These are phyloP conservation scores for Crotalus horridus DNA, from an alignment of 2,113 vertebrate genomes.

Conservation along the genomic window DNA sequence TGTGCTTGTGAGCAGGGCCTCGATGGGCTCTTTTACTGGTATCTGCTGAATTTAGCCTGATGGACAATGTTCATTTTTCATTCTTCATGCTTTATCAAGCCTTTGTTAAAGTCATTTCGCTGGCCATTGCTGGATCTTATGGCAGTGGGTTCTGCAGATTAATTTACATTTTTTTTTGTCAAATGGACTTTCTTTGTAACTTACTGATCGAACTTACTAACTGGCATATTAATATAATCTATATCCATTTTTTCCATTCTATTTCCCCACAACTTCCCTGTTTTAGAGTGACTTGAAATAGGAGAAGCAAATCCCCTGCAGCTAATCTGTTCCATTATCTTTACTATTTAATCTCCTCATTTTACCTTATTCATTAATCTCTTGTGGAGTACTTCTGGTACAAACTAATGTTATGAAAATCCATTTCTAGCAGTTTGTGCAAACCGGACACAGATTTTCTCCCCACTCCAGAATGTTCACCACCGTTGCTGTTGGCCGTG, in stretches of 20 bases:
- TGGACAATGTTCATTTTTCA: not conserved
- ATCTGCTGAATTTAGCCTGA: not conserved
- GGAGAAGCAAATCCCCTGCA: not conserved
- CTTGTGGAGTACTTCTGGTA: not conserved
- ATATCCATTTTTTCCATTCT: not conserved
- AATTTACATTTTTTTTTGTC: not conserved
- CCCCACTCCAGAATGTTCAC: not conserved
- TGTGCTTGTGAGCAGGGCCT: not conserved
- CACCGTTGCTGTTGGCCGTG: not conserved
- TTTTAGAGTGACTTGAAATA: not conserved
- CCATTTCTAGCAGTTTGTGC: not conserved
- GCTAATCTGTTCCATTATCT: not conserved
- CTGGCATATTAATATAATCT: not conserved
- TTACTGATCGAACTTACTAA: not conserved
- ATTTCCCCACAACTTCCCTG: too few species aligned
- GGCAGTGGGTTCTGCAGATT: not conserved
- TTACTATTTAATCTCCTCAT: not conserved
- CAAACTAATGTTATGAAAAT: not conserved
- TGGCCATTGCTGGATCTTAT: not conserved
- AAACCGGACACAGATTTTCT: not conserved
- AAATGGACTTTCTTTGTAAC: not conserved
- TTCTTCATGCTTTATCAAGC: not conserved
- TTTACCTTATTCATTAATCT: not conserved
- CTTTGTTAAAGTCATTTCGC: not conserved
- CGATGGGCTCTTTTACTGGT: not conserved